Base-by-base conservation (phyloP, 2,888 invertebrate genomes). In the Harpagoxenus sublaevis region DNA sequence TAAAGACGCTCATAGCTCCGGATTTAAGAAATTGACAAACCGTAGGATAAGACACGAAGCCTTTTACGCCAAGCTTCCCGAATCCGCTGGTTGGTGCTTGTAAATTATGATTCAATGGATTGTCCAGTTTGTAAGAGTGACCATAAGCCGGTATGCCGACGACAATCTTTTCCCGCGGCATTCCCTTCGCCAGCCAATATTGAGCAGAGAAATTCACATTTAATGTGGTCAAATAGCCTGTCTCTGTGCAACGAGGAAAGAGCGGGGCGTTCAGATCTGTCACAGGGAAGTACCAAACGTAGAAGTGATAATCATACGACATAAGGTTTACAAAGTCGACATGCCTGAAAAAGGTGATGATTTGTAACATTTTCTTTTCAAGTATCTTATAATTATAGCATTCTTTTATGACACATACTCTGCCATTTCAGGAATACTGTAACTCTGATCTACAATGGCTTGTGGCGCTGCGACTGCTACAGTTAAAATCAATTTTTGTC, bases 291-390 rank as follows among this genome's bases (percentile, higher is more conserved):
- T 96, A 96, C 94, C 96, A 96, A 5, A 97, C 96, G 92, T 96
- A 99, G 92, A 97, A 97, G 94, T 99, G 98, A 93, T 97, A 99
- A 94, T 99, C 99, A 93, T 99, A 99, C 0, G 97, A 96, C 99
- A 99, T 99, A n/a, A 99, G 93, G 94, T 98, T 98, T 0, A 98
- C 96, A 95, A 97, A 98, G 94, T 99, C 98, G 0, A 97, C 97
- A 93, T 97, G 96, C 74, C 97, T 97, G 92, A 81, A 95, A 78
- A 45, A 94, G 84, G 78, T n/a, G 5, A 45, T 18, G 5, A 28
- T 42, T 39, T 23, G 4, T 65, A 12, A 55, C 6, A 53, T 53
- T n/a, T 48, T 75, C n/a, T 39, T 9, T 62, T 10, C 12, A 66
- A 60, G 51, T 28, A 63, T 45, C 10, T 65, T 3, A 51, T 9